A percentile compares a stretch with the other conserved stretches of the same genome.
Evolutionary conservation across 2,113 vertebrate species (phyloP).

Genomic region (Triplophysa tibetana): DNA sequence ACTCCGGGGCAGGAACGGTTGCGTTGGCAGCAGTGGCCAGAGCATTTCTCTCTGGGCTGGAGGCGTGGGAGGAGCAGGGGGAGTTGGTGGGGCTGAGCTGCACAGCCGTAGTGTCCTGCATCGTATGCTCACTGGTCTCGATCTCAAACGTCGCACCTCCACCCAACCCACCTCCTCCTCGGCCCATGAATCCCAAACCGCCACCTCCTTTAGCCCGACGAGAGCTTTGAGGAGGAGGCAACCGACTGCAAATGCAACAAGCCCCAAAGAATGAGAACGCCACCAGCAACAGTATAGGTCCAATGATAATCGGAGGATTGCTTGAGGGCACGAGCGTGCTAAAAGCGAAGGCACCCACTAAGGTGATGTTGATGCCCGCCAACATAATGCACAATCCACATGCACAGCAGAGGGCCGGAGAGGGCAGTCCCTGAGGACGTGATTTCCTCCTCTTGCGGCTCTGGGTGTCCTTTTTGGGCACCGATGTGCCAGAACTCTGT

Average conservation of each 20-base stretch:
- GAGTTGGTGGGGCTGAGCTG: conserved; percentile 93
- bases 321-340: conserved; percentile 80
- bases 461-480: conserved; percentile 68
- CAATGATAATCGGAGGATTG: conserved; percentile 90
- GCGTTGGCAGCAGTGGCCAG: background rate
- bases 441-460: conserved; percentile 68
- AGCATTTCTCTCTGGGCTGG: conserved; percentile 73
- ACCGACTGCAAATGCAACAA: conserved; percentile 87
- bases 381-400: conserved; percentile 95
- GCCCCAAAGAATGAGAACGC: conserved; percentile 86
- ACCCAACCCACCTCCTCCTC: conserved; percentile 54
- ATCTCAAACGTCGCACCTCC: conserved; percentile 86
- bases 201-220: conserved; percentile 66
- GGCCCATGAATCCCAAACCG: conserved; percentile 77
- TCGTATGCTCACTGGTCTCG: conserved; percentile 92
- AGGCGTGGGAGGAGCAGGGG: conserved; percentile 79
- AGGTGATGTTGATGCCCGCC: conserved; percentile 94
- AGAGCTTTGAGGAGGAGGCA: conserved; percentile 69
- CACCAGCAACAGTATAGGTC: conserved; percentile 84
- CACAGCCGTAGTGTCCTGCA: conserved; percentile 92
- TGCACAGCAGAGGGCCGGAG: conserved; percentile 90
- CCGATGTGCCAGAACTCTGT: conserved; percentile 69
- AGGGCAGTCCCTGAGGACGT: conserved; percentile 80
- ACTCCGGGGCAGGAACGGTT: conserved; percentile 33
- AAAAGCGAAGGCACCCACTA: conserved; percentile 92